Base-by-base conservation (phyloP, 2,797 vertebrate species). In the Mus spretus region DNA sequence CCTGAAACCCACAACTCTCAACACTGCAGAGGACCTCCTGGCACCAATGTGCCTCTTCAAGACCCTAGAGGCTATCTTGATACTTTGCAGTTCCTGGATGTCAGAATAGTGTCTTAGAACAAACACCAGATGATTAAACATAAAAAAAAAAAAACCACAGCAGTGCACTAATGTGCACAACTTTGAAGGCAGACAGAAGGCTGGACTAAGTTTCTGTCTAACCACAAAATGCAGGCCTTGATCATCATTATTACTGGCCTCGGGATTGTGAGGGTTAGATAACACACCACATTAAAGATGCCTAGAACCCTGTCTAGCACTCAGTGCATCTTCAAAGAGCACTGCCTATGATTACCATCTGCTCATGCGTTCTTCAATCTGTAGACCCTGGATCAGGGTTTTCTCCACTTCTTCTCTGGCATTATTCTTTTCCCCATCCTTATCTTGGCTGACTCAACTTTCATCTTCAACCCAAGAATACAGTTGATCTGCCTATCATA, bases 31-130 rank as follows among this genome's bases (percentile, higher is more conserved):
- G 10, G 50, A 47, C 13, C 19, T 3, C 70, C 53, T 17, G 0
- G 5, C 28, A 3, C 26, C 22, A 17, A 2, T 3, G 0, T 2
- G 1, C 47, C 4, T 37, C 61, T 9, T 6, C 65, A 14, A 34
- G 7, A 63, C 22, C n/a, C 17, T 1, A 53, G 53, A 93, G 13
- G 3, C 55, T 83, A 10, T 22, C 74, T 83, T 24, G 53, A 26
- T 34, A 47, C 6, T 74, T 47, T 34, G 1, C 13, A 75, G n/a
- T 61, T 88, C 3, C 37, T 47, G 31, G 20, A 24, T 89, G 81
- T 80, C 70, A 57, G 37, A 72, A 92, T 65, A 95, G 61, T 80
- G 57, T 88, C 55, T 65, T 89, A 22, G 28, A 92, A 86, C 40
- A 80, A 85, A 80, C 20, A 53, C 44, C 61, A 61, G 67, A 84